These are phyloP conservation scores for Drosophila paranaensis DNA, from an alignment of 2,888 invertebrate genomes.

Conservation along the genomic window DNA sequence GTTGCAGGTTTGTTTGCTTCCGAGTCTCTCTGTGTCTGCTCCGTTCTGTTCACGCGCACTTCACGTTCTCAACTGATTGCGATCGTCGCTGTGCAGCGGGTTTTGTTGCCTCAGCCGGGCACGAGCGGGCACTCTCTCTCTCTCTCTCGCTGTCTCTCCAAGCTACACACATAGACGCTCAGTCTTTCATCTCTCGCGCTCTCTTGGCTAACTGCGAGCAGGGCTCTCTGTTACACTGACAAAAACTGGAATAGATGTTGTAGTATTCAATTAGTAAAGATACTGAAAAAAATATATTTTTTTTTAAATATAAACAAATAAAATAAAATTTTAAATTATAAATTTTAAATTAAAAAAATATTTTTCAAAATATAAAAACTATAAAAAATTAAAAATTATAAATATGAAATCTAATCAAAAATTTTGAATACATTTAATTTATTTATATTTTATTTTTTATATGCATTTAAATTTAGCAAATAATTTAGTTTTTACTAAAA, in stretches of 20 bases:
- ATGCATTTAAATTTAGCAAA: too few relatives aligned
- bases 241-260: not conserved
- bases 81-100: conserved; percentile 65
- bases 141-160: conserved; percentile 6
- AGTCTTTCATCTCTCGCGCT: conserved; percentile 16
- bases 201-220: not conserved
- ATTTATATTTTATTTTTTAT: too few relatives aligned
- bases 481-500: too few relatives aligned
- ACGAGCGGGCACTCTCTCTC: conserved; percentile 10
- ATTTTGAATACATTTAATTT: too few relatives aligned
- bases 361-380: not conserved
- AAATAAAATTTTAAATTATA: not conserved
- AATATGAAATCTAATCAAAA: too few relatives aligned
- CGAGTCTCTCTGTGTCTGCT: conserved; percentile 8
- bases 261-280: not conserved
- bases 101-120: conserved; percentile 64
- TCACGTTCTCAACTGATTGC: conserved; percentile 71
- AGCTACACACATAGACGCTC: conserved; percentile 6
- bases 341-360: not conserved
- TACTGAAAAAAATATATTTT: not conserved
- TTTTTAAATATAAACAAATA: too few relatives aligned
- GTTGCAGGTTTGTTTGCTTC: not conserved
- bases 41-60: conserved; percentile 58
- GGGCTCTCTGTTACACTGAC: conserved; percentile 38
- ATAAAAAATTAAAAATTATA: not conserved